A percentile compares a stretch with the other conserved stretches of the same genome.
phyloP scores from a whole-genome alignment of 2,113 vertebrate species.

The Perca flavescens region DNA sequence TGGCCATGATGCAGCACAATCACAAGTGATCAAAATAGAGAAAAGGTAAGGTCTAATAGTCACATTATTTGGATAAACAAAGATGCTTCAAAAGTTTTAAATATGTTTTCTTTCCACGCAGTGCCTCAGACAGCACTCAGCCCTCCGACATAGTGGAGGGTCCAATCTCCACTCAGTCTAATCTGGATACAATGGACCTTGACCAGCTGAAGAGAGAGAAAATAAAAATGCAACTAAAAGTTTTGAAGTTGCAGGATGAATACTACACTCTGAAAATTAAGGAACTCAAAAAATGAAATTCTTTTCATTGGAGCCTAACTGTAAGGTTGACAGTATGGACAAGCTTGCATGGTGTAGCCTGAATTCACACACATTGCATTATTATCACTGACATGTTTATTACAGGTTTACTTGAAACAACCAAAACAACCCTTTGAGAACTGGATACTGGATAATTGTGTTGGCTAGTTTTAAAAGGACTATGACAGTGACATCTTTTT shows the following conservation, averaged over 20 bases:
- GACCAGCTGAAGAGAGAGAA: conserved; percentile 45
- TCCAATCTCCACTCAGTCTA: neutral
- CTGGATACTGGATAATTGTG: no score
- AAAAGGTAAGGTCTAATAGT: neutral
- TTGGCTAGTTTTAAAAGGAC: no score
- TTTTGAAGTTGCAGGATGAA: conserved; percentile 56
- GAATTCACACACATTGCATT: no score
- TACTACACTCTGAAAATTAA: conserved; percentile 46
- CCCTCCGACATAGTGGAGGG: neutral
- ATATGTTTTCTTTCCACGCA: neutral
- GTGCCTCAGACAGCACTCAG: neutral
- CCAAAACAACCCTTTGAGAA: no score
- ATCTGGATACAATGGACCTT: conserved; percentile 27
- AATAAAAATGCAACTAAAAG: conserved; percentile 54
- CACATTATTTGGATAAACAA: neutral
- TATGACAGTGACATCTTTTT: neutral
- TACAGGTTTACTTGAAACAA: no score
- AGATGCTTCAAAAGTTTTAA: neutral
- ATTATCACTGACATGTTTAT: no score
- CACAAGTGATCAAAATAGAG: fast-evolving
- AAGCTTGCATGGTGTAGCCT: neutral
- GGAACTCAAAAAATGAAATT: neutral
- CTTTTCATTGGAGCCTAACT: neutral
- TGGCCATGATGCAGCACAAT: neutral
- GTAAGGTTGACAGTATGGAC: no score